Base-by-base conservation (phyloP, 2,888 invertebrate species). In the Callyntrura guangdongensis region DNA sequence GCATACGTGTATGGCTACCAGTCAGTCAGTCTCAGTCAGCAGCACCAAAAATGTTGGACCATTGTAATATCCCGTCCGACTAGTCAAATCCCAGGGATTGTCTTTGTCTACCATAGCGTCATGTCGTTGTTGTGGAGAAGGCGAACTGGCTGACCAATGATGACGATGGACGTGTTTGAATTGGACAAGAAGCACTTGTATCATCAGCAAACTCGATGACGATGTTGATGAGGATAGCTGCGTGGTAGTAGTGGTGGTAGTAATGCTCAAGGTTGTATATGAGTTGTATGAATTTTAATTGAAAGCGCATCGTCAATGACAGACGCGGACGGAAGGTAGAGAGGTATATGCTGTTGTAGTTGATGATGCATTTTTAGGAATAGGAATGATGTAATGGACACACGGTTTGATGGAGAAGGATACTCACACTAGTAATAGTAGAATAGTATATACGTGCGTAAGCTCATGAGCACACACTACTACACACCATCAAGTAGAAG, bases 261-360 rank as follows among this genome's bases (percentile, higher is more conserved):
- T 36, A 6, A 36, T 36, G 36, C 74, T 74, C 74, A 74, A 74
- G 74, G 74, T 20, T 74, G 74, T 49, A 14, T 67, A 2, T 69
- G 69, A 36, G 67, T 67, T 25, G n/a, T 9, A 11, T 74, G 14
- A 74, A 74, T 74, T 49, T 74, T 74, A 74, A 74, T 74, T 74
- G 74, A 74, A 74, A 74, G 49, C 47, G 74, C 74, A 74, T 74
- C 49, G 12, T 74, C 49, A 27, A 49, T 74, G 49, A 74, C 22
- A 47, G 17, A 74, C 20, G 49, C 22, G 74, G 17, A 74, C 20
- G 49, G 74, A 8, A 74, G 74, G 47, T 49, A 49, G 45, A 8
- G 36, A 36, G 2, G 53, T 36, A 36, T n/a, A n/a, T n/a, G 36
- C 12, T 69, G 36, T n/a, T 72, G 45, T 36, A 36, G 36, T 36